Evolutionary conservation across 2,797 vertebrate species (phyloP), one percentile per base, ranked within the genome.

Genomic region (Numenius phaeopus): DNA sequence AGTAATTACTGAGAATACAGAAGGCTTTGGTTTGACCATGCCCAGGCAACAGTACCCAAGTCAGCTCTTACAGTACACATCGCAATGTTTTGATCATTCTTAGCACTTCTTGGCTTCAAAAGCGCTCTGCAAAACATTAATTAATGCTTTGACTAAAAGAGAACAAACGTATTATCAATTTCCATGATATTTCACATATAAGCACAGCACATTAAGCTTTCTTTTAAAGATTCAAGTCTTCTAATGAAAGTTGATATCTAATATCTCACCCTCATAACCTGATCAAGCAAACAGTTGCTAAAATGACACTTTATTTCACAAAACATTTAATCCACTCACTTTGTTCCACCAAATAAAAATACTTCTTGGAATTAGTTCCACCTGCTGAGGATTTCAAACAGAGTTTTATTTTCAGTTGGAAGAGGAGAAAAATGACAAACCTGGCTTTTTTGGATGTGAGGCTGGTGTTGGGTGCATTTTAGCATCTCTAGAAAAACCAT

Each of bases 401-500:
- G 18, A 84, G 70, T 30, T 78, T 58, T 62, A 54, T 64, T 78
- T 94, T 81, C 64, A 64, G 26, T 24, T 59, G 44, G 46, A 91
- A 90, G 37, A 92, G 9, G 87, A 97, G 57, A 54, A 92, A 83
- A 46, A 86, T 9, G 20, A 97, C 97, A 78, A 99, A 99, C 99
- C 99, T 99, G 98, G 95, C 95, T 99, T 99, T 97, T 99, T 99
- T 39, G 98, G 98, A 97, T 99, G 99, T 1, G 99, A 98, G 52
- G 98, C 98, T 66, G 99, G 99, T 67, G 99, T 99, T 42, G 99
- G 99, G 89, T 99, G 99, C 99, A 99, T 99, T 98, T 99, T 99
- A 46, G 99, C 99, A 65, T 99, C 99, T 98, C 99, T 98, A 98
- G 99, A 99, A 98, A 99, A 99, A n/a, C 99, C 99, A 91, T 99